These are phyloP conservation scores for Riptortus pedestris DNA, from an alignment of 1,140 invertebrate genomes.

Conservation along the genomic window DNA sequence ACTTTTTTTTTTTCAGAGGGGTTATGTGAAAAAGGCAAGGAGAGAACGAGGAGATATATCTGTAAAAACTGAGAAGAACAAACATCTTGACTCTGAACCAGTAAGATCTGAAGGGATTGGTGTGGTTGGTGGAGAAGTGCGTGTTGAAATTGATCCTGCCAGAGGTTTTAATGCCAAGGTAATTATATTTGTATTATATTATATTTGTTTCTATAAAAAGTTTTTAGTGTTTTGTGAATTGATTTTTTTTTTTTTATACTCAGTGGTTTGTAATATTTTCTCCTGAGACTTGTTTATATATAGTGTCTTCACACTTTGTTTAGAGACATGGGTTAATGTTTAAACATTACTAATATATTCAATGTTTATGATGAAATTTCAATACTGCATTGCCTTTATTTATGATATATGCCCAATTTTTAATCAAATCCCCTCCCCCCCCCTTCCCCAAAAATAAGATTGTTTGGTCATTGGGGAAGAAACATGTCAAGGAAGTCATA, in stretches of 20 bases:
- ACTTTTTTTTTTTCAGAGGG: background rate
- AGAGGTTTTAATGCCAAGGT: background rate
- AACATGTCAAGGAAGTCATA: too few relatives aligned
- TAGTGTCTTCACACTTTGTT: background rate
- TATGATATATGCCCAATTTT: too few relatives aligned
- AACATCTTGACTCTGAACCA: background rate
- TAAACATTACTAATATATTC: background rate
- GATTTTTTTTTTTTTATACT: background rate
- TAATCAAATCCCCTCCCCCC: too few relatives aligned
- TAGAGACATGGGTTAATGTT: background rate
- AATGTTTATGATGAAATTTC: background rate
- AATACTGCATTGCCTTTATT: background rate
- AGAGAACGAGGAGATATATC: background rate
- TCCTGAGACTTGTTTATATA: background rate
- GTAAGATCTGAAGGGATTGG: background rate
- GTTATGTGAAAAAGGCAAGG: background rate
- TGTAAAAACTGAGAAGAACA: constrained; percentile 6
- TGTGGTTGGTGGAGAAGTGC: constrained; percentile 1
- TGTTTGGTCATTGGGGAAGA: too few relatives aligned
- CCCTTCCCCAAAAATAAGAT: too few relatives aligned
- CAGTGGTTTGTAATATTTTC: background rate
- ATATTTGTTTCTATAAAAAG: background rate
- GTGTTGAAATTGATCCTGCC: constrained; percentile 3
- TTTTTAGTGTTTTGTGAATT: background rate
- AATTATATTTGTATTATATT: background rate